phyloP scores from a whole-genome alignment of 1,140 invertebrate genomes.

The Philopotamus ludificatus region DNA sequence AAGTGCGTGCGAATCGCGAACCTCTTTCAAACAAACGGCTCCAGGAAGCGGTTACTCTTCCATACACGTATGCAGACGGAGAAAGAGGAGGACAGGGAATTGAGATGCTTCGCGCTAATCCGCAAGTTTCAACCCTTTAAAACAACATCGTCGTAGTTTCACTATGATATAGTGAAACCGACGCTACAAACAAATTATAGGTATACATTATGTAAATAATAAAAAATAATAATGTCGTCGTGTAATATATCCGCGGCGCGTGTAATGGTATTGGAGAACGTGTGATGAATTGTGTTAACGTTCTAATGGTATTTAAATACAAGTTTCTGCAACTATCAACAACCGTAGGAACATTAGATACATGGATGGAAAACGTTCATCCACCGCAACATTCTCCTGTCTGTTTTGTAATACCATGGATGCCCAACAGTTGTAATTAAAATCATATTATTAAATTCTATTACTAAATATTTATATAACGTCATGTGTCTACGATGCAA shows the following conservation, averaged over 20 bases:
- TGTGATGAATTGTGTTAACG: background rate
- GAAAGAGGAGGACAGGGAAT: too few relatives aligned
- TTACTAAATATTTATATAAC: too few relatives aligned
- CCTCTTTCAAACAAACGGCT: slow-evolving; percentile 21
- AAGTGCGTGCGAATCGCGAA: slow-evolving; percentile 19
- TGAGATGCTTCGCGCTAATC: slow-evolving; percentile 20
- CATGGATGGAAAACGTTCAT: slow-evolving; percentile 5
- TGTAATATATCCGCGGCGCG: background rate
- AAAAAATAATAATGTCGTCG: too few relatives aligned
- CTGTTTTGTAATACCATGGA: slow-evolving; percentile 3
- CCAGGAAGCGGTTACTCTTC: slow-evolving; percentile 34
- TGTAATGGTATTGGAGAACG: too few relatives aligned
- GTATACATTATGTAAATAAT: background rate
- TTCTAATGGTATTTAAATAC: slow-evolving; percentile 18
- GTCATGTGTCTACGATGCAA: too few relatives aligned
- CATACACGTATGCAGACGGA: too few relatives aligned
- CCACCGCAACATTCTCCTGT: slow-evolving; percentile 19
- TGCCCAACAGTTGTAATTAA: too few relatives aligned
- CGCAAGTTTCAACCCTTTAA: slow-evolving; percentile 35
- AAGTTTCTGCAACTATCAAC: background rate
- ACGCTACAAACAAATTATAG: background rate
- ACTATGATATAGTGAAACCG: background rate
- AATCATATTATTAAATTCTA: too few relatives aligned
- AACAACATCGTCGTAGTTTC: slow-evolving; percentile 33
- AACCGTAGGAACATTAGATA: slow-evolving; percentile 5